phyloP scores from a whole-genome alignment of 2,888 invertebrate species.

The Sylvicola cinctus region DNA sequence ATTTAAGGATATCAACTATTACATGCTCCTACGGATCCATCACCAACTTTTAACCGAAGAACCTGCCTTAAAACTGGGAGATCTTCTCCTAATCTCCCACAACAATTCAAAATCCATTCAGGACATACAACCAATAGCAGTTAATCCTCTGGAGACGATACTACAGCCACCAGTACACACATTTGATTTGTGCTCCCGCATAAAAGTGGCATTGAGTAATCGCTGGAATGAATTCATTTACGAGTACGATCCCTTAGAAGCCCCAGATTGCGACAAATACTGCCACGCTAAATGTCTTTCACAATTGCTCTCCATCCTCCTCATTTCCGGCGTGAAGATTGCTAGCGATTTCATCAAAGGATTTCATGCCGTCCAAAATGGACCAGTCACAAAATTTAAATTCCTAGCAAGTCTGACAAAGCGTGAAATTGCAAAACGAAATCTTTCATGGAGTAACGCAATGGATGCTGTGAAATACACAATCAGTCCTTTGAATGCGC shows the following conservation, averaged over 20 bases:
- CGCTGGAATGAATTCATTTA: conserved; percentile 64
- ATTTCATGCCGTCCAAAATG: conserved; percentile 24
- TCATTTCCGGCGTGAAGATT: conserved; percentile 43
- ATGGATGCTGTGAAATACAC: conserved; percentile 18
- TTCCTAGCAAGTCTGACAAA: conserved; percentile 26
- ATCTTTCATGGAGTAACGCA: conserved; percentile 9
- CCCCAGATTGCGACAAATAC: conserved; percentile 27
- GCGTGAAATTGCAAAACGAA: conserved; percentile 19
- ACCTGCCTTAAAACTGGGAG: conserved; percentile 46
- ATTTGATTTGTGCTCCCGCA: conserved; percentile 41
- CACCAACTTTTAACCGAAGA: conserved; percentile 55
- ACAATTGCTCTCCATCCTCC: conserved; percentile 32
- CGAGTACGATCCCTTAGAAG: conserved; percentile 56
- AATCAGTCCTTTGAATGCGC: conserved; percentile 16
- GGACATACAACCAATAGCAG: conserved; percentile 9
- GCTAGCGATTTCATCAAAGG: conserved; percentile 38
- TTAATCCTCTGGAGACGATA: conserved; percentile 9
- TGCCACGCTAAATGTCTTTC: conserved; percentile 16
- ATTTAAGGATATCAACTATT: conserved; percentile 27
- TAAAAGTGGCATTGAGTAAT: conserved; percentile 46
- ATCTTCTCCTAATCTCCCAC: conserved; percentile 39
- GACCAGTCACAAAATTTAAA: conserved; percentile 26
- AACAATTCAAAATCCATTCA: neutral
- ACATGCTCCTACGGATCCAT: conserved; percentile 50
- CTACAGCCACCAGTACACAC: conserved; percentile 34